Base-by-base conservation (phyloP, 2,113 vertebrate genomes). In the Regulus satrapa region DNA sequence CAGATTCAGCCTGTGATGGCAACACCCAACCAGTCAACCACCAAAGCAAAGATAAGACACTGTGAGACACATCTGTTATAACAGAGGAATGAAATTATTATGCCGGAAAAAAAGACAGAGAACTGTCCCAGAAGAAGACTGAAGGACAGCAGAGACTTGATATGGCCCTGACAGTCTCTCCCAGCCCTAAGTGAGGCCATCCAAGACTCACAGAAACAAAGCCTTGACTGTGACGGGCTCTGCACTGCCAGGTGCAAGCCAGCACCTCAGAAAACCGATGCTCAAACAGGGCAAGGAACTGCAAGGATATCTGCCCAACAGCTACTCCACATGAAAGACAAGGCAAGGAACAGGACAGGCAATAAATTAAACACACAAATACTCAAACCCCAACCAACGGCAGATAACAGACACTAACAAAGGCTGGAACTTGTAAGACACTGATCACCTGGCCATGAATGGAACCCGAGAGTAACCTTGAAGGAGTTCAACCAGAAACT, bases 401-500 rank as follows among this genome's bases (percentile, higher is more conserved):
- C 75, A 94, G 91, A 92, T 96, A 96, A 94, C 71, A 94, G 63
- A 86, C 52, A 67, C 11, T 73, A 88, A 93, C 7, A 0, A 80
- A 92, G 83, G 49, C 66, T 32, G 41, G 26, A 69, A 66, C 43
- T 74, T 13, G 0, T 73, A 85, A 80, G 92, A 92, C 55, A 34
- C 41, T 17, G 52, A 94, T 92, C 74, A 68, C 49, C 2, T 4
- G 74, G 48, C 59, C 66, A 89, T 82, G 68, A 93, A 94, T 88
- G 76, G 79, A 95, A 90, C 55, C 46, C 1, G 7, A 67, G 29
- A 1, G 18, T 43, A 95, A 94, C 83, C 95, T 92, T 94, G 88
- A 96, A 96, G 96, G 74, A 95, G 43, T 95, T 93, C 68, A 90
- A 74, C 58, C 51, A 93, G 91, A 92, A 96, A 88, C 82, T 77